These are phyloP conservation scores for Psephotus haematonotus DNA, from an alignment of 2,113 vertebrate genomes.

Conservation along the genomic window DNA sequence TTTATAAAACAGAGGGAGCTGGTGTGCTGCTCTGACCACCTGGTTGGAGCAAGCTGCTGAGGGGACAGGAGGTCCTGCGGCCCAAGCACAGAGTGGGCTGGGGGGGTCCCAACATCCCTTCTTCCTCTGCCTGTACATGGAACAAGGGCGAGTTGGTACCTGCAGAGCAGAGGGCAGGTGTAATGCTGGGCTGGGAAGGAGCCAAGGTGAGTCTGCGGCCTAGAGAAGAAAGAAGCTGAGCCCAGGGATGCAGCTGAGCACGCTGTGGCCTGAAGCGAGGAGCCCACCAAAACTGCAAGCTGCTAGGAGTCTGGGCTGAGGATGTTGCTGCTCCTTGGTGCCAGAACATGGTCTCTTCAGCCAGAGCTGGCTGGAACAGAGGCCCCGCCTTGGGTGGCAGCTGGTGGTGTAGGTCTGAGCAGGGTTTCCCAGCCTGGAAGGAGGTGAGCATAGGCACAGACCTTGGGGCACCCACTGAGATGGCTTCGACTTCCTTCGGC, in stretches of 20 bases:
- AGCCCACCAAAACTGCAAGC: not conserved
- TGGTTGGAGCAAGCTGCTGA: not conserved
- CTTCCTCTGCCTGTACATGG: rapidly evolving
- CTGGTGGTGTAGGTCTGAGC: not conserved
- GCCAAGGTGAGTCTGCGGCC: not conserved
- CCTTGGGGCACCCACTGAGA: not conserved
- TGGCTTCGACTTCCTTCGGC: not conserved
- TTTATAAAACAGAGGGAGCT: slow-evolving; percentile 59
- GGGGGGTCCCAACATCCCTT: not conserved
- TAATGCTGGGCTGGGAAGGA: not conserved
- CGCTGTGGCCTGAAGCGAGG: not conserved
- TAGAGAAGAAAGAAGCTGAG: not conserved
- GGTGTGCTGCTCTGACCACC: slow-evolving; percentile 39
- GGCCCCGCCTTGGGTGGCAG: not conserved
- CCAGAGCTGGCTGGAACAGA: not conserved
- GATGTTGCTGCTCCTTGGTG: not conserved
- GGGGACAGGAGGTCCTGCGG: not conserved
- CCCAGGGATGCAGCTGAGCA: not conserved
- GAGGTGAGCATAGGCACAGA: not conserved
- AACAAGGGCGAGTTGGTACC: not conserved
- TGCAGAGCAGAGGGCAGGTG: not conserved
- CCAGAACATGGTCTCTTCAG: not conserved
- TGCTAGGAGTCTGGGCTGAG: not conserved
- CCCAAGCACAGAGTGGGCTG: not conserved
- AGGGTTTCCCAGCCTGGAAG: not conserved